Conservation (phyloP, 2,888 invertebrate genomes). For the Bedellia somnulentella region DNA sequence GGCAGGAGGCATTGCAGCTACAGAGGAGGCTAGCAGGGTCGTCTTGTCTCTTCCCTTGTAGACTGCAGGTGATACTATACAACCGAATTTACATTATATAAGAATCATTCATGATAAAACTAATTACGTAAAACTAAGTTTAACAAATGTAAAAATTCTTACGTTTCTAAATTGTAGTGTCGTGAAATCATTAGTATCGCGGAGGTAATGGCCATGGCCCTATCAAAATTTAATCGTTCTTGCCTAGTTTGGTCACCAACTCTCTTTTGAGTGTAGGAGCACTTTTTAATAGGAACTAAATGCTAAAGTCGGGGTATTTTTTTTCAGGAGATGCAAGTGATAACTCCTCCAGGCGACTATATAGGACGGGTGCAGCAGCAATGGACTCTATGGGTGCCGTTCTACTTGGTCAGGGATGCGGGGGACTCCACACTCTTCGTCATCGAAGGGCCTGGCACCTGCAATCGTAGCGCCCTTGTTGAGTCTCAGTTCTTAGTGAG, state of each 20-base stretch:
- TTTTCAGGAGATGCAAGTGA: conserved; percentile 68
- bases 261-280: too few relatives aligned
- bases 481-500: conserved; percentile 42
- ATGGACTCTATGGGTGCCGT: conserved; percentile 66
- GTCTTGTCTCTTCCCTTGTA: conserved; percentile 71
- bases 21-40: conserved; percentile 70
- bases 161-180: too few relatives aligned
- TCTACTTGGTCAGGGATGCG: conserved; percentile 69
- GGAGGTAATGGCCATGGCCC: too few relatives aligned
- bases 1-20: conserved; percentile 79
- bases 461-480: conserved; percentile 29
- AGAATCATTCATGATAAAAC: too few relatives aligned
- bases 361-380: conserved; percentile 72
- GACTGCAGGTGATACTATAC: conserved; percentile 67
- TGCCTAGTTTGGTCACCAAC: too few relatives aligned
- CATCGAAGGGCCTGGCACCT: conserved; percentile 72
- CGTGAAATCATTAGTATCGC: too few relatives aligned
- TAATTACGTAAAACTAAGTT: too few relatives aligned
- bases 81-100: background rate
- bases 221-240: too few relatives aligned
- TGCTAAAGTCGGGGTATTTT: conserved; percentile 1
- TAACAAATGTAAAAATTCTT: too few relatives aligned
- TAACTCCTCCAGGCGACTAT: conserved; percentile 69
- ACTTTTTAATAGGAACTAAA: too few relatives aligned
- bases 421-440: conserved; percentile 65